Percentiles rank a stretch among this genome's conserved stretches.
These are phyloP conservation scores for Lacerta viridis DNA, from an alignment of 2,797 vertebrate species.

Conservation along the genomic window DNA sequence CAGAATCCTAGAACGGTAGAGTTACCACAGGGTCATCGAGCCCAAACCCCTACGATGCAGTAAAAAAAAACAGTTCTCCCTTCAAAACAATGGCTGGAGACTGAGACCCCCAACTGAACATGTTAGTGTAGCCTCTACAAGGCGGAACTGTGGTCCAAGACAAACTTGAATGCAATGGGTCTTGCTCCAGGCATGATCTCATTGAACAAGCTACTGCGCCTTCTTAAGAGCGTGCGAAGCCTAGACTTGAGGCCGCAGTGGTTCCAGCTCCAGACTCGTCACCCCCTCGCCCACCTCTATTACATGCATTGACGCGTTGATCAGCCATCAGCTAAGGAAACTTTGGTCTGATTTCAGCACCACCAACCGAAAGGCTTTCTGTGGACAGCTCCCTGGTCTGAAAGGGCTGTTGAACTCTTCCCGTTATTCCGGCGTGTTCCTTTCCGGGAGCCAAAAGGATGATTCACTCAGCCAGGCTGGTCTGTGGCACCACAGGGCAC, in stretches of 20 bases:
- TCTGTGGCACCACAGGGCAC: too few species aligned
- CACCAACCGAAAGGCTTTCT: neutral
- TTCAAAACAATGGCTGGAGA: neutral
- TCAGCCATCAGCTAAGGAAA: neutral
- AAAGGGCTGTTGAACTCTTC: too few species aligned
- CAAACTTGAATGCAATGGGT: neutral
- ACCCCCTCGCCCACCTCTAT: too few species aligned
- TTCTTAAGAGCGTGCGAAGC: too few species aligned
- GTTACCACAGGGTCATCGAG: too few species aligned
- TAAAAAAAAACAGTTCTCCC: too few species aligned
- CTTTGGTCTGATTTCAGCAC: constrained; percentile 6
- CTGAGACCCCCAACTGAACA: neutral
- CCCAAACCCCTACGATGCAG: too few species aligned
- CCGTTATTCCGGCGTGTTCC: neutral
- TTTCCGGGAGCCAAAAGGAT: too few species aligned
- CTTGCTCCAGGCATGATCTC: neutral
- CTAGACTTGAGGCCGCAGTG: too few species aligned
- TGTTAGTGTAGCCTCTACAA: neutral
- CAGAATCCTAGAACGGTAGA: neutral
- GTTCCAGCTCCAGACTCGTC: neutral
- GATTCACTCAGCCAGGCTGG: too few species aligned
- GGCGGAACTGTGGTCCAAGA: neutral
- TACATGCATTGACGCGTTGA: neutral
- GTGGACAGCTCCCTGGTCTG: neutral
- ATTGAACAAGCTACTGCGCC: too few species aligned